phyloP scores from a whole-genome alignment of 2,797 vertebrate species.

The Urophycis tenuis region DNA sequence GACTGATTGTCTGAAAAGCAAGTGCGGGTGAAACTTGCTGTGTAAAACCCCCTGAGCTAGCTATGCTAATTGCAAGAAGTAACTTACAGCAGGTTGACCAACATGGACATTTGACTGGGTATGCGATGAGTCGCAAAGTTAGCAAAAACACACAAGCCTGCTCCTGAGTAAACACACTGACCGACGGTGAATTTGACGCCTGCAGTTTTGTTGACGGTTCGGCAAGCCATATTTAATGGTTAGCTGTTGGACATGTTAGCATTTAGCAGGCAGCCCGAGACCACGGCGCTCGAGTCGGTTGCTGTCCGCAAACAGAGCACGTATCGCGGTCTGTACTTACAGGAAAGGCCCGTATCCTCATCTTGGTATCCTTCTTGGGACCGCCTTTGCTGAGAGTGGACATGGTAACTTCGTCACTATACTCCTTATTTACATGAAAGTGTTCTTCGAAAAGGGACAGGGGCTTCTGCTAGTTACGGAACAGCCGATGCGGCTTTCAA shows the following conservation, averaged over 20 bases:
- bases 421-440: slow-evolving; percentile 74
- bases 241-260: slow-evolving; percentile 48
- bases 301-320: slow-evolving; percentile 29
- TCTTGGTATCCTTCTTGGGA: slow-evolving; percentile 98
- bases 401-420: slow-evolving; percentile 77
- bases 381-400: slow-evolving; percentile 97
- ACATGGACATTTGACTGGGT: not conserved
- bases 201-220: slow-evolving; percentile 33
- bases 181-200: too few relatives aligned
- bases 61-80: not conserved
- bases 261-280: slow-evolving; percentile 35
- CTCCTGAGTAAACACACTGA: not conserved
- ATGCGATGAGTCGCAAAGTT: not conserved
- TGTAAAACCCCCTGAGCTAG: not conserved
- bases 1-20: not conserved
- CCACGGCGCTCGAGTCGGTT: slow-evolving; percentile 61
- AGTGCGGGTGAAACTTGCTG: not conserved
- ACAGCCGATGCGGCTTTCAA: slow-evolving; percentile 60
- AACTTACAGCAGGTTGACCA: not conserved
- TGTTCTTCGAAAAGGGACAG: slow-evolving; percentile 54
- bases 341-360: slow-evolving; percentile 99
- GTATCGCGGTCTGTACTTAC: slow-evolving; percentile 73
- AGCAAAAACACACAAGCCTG: not conserved
- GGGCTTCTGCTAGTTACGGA: slow-evolving; percentile 52
- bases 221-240: slow-evolving; percentile 34